Evolutionary conservation across 2,113 vertebrate species (phyloP).

Genomic region (Eolophus roseicapilla): DNA sequence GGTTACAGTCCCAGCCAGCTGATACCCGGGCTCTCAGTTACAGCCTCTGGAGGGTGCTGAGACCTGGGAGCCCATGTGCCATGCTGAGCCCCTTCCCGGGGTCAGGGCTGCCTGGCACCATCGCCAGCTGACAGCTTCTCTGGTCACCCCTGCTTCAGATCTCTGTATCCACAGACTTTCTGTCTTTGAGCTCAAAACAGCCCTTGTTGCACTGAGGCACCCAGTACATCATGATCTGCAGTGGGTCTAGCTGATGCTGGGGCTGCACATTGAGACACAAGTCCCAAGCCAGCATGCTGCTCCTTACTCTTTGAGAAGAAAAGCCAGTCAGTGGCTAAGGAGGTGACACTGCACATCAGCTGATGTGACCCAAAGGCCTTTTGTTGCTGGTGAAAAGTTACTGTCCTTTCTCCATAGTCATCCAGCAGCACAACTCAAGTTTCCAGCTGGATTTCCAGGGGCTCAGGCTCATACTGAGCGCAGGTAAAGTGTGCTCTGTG

Average conservation of each 20-base stretch:
- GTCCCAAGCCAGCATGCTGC: not conserved
- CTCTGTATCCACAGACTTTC: not conserved
- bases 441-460: not conserved
- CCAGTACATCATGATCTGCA: fast-evolving
- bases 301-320: not conserved
- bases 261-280: not conserved
- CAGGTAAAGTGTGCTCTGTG: not conserved
- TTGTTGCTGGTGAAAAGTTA: not conserved
- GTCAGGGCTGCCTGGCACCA: not conserved
- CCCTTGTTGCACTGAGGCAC: fast-evolving
- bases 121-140: not conserved
- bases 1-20: slow-evolving; percentile 66
- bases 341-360: not conserved
- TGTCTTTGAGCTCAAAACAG: not conserved
- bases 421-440: not conserved
- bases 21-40: not conserved
- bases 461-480: not conserved
- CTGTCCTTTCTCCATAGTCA: not conserved
- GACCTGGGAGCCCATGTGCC: not conserved
- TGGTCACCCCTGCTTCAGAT: not conserved
- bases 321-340: not conserved
- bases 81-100: not conserved
- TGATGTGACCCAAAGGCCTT: not conserved
- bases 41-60: not conserved
- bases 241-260: not conserved